phyloP scores from a whole-genome alignment of 1,140 invertebrate species.

The Proctacanthus coquilletti region DNA sequence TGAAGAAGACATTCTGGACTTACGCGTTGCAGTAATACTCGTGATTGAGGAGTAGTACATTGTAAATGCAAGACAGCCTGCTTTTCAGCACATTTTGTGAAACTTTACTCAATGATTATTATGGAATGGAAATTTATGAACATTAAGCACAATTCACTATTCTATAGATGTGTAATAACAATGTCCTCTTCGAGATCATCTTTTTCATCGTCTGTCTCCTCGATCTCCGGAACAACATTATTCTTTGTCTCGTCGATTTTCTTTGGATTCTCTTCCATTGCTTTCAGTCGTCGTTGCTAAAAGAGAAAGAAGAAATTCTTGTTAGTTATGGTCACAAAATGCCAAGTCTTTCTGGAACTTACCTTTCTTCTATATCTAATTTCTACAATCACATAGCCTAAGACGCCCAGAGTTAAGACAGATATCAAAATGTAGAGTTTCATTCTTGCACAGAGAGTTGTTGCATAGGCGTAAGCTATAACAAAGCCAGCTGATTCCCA shows the following conservation, averaged over 20 bases:
- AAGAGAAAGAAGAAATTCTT: constrained; percentile 4
- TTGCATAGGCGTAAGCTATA: constrained; percentile 77
- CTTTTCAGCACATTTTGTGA: too few relatives aligned
- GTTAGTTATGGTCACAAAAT: constrained; percentile 3
- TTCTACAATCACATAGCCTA: constrained; percentile 72
- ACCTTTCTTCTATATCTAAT: constrained; percentile 63
- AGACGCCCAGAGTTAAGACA: constrained; percentile 59
- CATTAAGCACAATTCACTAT: too few relatives aligned
- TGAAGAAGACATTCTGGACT: too few relatives aligned
- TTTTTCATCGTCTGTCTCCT: constrained; percentile 66
- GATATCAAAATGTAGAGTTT: constrained; percentile 80
- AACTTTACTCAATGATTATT: too few relatives aligned
- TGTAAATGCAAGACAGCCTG: too few relatives aligned
- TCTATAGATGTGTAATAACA: constrained; percentile 65
- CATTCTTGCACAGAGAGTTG: constrained; percentile 71
- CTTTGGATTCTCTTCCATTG: constrained; percentile 50
- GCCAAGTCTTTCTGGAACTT: constrained; percentile 8
- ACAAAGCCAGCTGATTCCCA: constrained; percentile 91
- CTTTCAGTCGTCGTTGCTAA: constrained; percentile 39
- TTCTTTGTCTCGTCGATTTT: constrained; percentile 35
- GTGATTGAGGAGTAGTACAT: too few relatives aligned
- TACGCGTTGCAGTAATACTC: too few relatives aligned
- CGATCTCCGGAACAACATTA: constrained; percentile 28
- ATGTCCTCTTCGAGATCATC: constrained; percentile 74
- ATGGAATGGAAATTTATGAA: too few relatives aligned